These are phyloP conservation scores for Dromius quadrimaculatus DNA, from an alignment of 2,888 invertebrate species.

Conservation along the genomic window DNA sequence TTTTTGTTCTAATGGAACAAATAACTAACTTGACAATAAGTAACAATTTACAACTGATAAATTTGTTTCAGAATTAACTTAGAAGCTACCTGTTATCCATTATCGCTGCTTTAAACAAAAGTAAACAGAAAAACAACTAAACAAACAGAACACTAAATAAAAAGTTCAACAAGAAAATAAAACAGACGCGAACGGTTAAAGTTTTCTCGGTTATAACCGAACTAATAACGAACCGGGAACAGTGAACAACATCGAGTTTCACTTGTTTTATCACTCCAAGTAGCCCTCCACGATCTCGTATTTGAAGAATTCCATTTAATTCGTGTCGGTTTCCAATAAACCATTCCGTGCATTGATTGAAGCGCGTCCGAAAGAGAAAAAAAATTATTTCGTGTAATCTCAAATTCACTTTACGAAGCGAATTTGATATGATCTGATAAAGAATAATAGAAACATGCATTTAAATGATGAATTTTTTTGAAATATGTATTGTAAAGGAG, in stretches of 20 bases:
- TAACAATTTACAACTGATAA: slow-evolving; percentile 10
- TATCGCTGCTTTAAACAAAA: slow-evolving; percentile 14
- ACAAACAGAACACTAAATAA: slow-evolving; percentile 37
- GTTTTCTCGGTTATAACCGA: slow-evolving; percentile 30
- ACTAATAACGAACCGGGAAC: slow-evolving; percentile 33
- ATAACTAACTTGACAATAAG: no score
- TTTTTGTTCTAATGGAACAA: no score
- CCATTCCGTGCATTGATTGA: slow-evolving; percentile 23
- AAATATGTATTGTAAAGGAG: no score
- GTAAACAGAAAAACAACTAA: slow-evolving; percentile 21
- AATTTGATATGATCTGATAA: no score
- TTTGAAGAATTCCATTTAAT: slow-evolving; percentile 42
- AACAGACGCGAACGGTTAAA: slow-evolving; percentile 27
- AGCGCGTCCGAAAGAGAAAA: slow-evolving; percentile 18
- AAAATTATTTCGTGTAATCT: no score
- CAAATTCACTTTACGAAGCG: no score
- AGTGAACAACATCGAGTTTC: slow-evolving; percentile 38
- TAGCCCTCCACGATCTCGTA: slow-evolving; percentile 35
- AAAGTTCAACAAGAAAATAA: slow-evolving; percentile 27
- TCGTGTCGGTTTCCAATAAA: slow-evolving; percentile 44
- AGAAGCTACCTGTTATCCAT: slow-evolving; percentile 17
- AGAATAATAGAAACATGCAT: no score
- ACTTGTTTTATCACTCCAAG: slow-evolving; percentile 35
- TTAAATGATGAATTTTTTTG: no score
- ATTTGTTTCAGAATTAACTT: not conserved